Conservation (phyloP, 2,888 invertebrate genomes). For the Andricus curvator region DNA sequence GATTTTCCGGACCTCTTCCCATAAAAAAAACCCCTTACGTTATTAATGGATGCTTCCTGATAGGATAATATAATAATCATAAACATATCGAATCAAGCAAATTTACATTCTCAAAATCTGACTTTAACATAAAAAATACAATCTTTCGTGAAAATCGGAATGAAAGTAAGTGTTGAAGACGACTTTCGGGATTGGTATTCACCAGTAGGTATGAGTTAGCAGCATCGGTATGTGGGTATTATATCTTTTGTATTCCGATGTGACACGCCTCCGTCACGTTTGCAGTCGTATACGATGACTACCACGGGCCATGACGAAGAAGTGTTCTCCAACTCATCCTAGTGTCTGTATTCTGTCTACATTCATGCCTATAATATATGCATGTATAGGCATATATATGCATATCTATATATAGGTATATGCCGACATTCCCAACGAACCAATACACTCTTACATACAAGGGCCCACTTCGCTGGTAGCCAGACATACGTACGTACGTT, state of each 20-base stretch:
- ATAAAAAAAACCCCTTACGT: too few species aligned
- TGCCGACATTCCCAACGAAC: neutral
- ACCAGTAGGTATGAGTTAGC: conserved; percentile 66
- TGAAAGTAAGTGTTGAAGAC: conserved; percentile 15
- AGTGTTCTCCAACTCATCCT: conserved; percentile 30
- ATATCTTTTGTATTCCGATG: conserved; percentile 70
- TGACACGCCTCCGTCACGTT: conserved; percentile 75
- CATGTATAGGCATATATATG: conserved; percentile 23
- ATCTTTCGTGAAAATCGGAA: neutral
- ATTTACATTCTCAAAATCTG: neutral
- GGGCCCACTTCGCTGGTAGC: conserved; percentile 39
- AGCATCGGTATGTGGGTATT: conserved; percentile 71
- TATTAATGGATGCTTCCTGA: too few species aligned
- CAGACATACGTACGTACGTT: conserved; percentile 61
- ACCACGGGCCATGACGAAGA: conserved; percentile 37
- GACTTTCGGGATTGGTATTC: conserved; percentile 66
- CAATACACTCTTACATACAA: conserved; percentile 1
- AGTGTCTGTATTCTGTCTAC: conserved; percentile 14
- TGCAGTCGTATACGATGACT: conserved; percentile 57
- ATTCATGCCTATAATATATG: conserved; percentile 2
- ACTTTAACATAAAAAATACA: neutral
- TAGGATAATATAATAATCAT: too few species aligned
- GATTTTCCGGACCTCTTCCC: too few species aligned
- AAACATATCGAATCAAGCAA: neutral
- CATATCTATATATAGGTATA: conserved; percentile 24